Evolutionary conservation across 2,888 invertebrate species (phyloP).

Genomic region (Chaetogeoica ovagalla): DNA sequence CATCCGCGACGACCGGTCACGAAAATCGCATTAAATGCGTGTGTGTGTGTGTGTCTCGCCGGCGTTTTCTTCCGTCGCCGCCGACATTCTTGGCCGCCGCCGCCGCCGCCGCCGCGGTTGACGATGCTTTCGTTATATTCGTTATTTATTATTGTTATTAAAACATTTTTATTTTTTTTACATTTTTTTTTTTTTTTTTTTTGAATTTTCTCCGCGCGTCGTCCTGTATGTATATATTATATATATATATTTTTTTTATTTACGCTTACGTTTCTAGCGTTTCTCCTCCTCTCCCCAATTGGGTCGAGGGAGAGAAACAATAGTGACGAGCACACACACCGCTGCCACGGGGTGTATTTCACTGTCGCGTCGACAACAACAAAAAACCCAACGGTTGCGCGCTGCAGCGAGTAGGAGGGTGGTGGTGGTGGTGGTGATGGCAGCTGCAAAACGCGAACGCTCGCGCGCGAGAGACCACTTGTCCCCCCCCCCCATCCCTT

Average conservation of each 20-base stretch:
- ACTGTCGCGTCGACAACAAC: constrained; percentile 27
- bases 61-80: constrained; percentile 5
- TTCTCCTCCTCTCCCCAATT: no score
- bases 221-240: no score
- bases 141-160: neutral
- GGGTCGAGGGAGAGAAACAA: no score
- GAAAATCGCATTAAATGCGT: constrained; percentile 48
- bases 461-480: constrained; percentile 43
- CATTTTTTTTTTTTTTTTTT: neutral
- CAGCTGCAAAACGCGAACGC: constrained; percentile 48
- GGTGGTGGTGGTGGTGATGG: constrained; percentile 13
- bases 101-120: neutral
- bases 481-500: constrained; percentile 13
- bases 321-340: neutral
- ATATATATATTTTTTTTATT: no score
- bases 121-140: neutral
- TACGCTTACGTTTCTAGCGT: neutral
- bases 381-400: constrained; percentile 38
- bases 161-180: no score
- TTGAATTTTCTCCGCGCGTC: constrained; percentile 15
- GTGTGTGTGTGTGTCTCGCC: neutral
- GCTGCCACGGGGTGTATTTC: constrained; percentile 29
- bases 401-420: neutral
- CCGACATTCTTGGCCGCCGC: constrained; percentile 34
- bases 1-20: constrained; percentile 36